These are phyloP conservation scores for Pachypanchax playfairii DNA, from an alignment of 2,113 vertebrate species.

Conservation along the genomic window DNA sequence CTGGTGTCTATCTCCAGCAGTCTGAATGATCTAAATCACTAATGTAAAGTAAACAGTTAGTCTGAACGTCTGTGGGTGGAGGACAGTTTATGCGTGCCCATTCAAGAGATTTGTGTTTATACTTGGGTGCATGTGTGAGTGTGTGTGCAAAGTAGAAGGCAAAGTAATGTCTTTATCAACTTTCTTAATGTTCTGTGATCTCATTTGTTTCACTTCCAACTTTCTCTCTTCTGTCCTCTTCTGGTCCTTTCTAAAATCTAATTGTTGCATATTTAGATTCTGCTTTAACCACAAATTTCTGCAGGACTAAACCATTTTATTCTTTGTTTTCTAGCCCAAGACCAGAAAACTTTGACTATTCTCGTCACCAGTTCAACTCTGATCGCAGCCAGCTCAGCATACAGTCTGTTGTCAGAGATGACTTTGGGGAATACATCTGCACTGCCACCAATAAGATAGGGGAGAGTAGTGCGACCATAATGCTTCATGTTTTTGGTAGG, in stretches of 20 bases:
- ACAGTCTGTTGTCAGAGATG: constrained; percentile 48
- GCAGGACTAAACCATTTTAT: background rate
- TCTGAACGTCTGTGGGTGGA: constrained; percentile 8
- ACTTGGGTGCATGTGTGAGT: background rate
- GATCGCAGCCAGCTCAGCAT: constrained; percentile 75
- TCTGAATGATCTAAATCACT: constrained; percentile 9
- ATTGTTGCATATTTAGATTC: background rate
- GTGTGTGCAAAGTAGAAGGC: background rate
- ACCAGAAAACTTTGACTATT: constrained; percentile 51
- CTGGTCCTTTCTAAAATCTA: background rate
- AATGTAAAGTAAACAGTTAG: constrained; percentile 23
- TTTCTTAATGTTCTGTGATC: constrained; percentile 5
- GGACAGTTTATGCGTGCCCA: background rate
- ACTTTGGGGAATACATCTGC: constrained; percentile 74
- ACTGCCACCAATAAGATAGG: constrained; percentile 72
- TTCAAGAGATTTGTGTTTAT: background rate
- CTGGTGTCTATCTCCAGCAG: no score
- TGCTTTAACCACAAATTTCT: background rate
- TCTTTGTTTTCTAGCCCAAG: constrained; percentile 38
- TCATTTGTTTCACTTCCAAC: background rate
- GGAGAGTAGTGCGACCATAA: constrained; percentile 38
- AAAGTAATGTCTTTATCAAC: background rate
- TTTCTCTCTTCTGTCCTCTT: background rate
- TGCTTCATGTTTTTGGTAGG: constrained; percentile 74
- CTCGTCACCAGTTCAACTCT: constrained; percentile 73